A percentile compares a stretch with the other conserved stretches of the same genome.
These are phyloP conservation scores for Frankliniella intonsa DNA, from an alignment of 2,888 invertebrate species.

Conservation along the genomic window DNA sequence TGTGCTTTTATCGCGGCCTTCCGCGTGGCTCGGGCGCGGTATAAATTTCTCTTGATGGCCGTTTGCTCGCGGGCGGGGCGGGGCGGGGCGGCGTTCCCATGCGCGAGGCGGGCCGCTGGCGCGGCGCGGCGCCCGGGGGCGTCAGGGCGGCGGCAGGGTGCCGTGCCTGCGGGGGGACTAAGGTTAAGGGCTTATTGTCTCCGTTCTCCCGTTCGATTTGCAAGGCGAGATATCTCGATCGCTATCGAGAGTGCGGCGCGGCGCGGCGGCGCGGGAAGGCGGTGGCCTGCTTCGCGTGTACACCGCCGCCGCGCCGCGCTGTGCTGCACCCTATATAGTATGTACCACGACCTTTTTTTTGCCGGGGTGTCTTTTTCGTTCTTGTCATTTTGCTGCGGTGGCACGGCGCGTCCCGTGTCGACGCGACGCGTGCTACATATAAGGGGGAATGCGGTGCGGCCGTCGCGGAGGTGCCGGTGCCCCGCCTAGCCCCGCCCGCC, in stretches of 20 bases:
- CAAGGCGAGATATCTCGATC: too few species aligned
- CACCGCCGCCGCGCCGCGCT: too few species aligned
- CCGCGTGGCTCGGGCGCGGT: too few species aligned
- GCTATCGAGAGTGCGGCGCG: background rate
- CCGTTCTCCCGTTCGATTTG: background rate
- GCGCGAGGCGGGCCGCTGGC: background rate
- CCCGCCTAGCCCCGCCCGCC: too few species aligned
- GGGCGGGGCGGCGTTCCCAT: background rate
- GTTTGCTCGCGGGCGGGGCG: too few species aligned
- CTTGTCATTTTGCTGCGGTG: background rate
- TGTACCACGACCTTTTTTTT: background rate
- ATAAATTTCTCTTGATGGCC: too few species aligned
- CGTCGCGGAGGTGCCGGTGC: too few species aligned
- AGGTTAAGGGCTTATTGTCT: background rate
- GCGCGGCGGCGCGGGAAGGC: background rate
- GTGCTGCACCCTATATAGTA: too few species aligned
- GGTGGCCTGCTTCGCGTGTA: too few species aligned
- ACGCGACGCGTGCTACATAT: background rate
- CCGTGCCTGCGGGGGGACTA: background rate
- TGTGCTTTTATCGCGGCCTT: too few species aligned
- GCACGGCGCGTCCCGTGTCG: background rate
- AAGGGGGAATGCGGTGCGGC: background rate
- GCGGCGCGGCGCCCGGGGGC: background rate
- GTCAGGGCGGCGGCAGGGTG: background rate
- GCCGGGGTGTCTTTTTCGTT: background rate